Base-by-base conservation (phyloP, 2,113 vertebrate species). In the Nothobranchius kuhntae region DNA sequence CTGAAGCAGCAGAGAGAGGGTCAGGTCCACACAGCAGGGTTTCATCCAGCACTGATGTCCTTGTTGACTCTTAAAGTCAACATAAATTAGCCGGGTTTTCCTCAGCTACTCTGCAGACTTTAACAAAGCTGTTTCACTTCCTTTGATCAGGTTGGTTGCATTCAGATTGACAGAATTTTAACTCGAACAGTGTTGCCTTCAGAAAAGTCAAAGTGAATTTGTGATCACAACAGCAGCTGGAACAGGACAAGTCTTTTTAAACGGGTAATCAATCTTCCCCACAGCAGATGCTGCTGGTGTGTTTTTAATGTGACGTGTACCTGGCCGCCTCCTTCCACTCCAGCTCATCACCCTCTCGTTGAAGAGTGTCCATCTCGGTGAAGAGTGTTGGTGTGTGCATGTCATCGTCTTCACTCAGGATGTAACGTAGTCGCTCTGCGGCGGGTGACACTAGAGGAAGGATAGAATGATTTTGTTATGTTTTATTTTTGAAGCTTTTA, bases 261-360 rank as follows among this genome's bases (percentile, higher is more conserved):
- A 15, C 5, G 1, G 3, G 15, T 48, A 13, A 48, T 48, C 46
- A 13, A 15, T 48, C 46, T 48, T n/a, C n/a, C 14, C 7, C 47
- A 2, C 15, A 62, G 42, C 24, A 13, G 24, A 54, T 36, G 26
- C 13, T 14, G 21, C 11, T 45, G 57, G 61, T 45, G 40, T 35
- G 44, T 17, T 71, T 53, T 38, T 35, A 15, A 54, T 73, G n/a
- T n/a, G 9, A 61, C 50, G 26, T 53, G 78, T 48, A 98, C 97
- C 96, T 97, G 90, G 97, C 96, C 0, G 96, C 95, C 75, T 99
- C 98, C 75, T 95, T 98, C 98, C 98, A 99, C 78, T 99, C 98
- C 90, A 99, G 93, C 73, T 99, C 96, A 1, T 96, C 96, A 0
- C 96, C 97, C 0, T 99, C 96, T 0, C 93, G 94, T 85, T 98